These are phyloP conservation scores for Andrena minutula DNA, from an alignment of 2,888 invertebrate species.

Conservation along the genomic window DNA sequence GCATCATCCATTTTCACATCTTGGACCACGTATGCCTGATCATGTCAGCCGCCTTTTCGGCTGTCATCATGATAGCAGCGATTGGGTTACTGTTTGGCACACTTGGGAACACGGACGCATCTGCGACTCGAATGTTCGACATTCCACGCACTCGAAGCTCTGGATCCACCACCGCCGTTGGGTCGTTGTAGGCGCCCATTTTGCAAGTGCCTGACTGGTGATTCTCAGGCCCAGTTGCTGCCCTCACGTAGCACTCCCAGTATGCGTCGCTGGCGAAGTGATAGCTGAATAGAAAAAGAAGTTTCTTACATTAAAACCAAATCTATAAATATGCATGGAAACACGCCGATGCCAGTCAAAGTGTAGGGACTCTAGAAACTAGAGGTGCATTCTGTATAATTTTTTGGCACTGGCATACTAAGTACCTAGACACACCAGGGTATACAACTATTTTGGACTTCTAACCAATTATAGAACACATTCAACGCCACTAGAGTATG, in stretches of 20 bases:
- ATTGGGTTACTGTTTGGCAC: conserved; percentile 89
- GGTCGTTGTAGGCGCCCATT: conserved; percentile 86
- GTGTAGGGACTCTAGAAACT: too few relatives aligned
- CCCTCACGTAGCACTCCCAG: conserved; percentile 89
- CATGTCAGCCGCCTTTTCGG: conserved; percentile 89
- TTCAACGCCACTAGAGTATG: too few relatives aligned
- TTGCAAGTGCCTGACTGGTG: conserved; percentile 88
- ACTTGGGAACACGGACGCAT: conserved; percentile 89
- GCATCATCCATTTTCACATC: conserved; percentile 15
- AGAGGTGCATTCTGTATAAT: too few relatives aligned
- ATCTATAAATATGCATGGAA: too few relatives aligned
- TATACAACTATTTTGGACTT: too few relatives aligned
- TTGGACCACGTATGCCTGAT: conserved; percentile 46
- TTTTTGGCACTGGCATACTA: too few relatives aligned
- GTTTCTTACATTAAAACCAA: not conserved
- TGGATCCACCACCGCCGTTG: conserved; percentile 87
- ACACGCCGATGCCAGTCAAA: not conserved
- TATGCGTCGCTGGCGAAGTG: conserved; percentile 88
- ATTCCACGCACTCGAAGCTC: conserved; percentile 88
- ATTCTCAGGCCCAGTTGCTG: conserved; percentile 88
- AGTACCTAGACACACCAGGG: too few relatives aligned
- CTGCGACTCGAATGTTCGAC: conserved; percentile 88
- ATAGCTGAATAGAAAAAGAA: conserved; percentile 76
- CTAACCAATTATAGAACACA: too few relatives aligned
- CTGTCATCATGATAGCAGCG: conserved; percentile 90